A percentile compares a stretch with the other conserved stretches of the same genome.
Conservation (phyloP, 2,113 vertebrate species). For the Procavia capensis region DNA sequence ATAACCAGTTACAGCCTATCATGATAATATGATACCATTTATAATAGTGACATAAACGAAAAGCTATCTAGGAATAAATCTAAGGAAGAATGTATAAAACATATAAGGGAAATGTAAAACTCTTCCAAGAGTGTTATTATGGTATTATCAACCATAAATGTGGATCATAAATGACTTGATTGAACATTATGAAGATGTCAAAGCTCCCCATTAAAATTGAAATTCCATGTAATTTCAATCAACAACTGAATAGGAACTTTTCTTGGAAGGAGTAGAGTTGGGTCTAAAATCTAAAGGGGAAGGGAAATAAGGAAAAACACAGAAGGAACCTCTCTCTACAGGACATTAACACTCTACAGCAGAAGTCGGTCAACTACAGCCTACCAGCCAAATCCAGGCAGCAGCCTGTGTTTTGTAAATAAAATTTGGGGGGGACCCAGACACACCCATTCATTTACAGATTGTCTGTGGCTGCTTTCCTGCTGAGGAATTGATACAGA, state of each 20-base stretch:
- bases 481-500: neutral
- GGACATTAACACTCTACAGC: neutral
- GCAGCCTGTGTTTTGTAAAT: neutral
- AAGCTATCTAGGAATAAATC: slow-evolving; percentile 50
- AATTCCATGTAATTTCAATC: neutral
- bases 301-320: slow-evolving; percentile 9
- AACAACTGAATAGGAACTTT: neutral
- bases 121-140: slow-evolving; percentile 41
- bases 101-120: slow-evolving; percentile 61
- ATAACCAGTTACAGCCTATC: slow-evolving; percentile 51
- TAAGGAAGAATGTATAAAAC: slow-evolving; percentile 55
- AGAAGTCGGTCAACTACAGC: neutral
- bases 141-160: slow-evolving; percentile 20
- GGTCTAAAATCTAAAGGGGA: slow-evolving; percentile 30
- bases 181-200: slow-evolving; percentile 39
- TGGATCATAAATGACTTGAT: slow-evolving; percentile 26
- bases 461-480: neutral
- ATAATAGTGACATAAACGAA: slow-evolving; percentile 52
- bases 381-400: neutral
- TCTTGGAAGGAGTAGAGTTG: neutral
- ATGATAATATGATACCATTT: slow-evolving; percentile 49
- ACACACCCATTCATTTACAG: neutral
- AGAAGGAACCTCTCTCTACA: neutral
- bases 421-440: slow-evolving; percentile 28
- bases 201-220: slow-evolving; percentile 14